Base-by-base conservation (phyloP, 2,888 invertebrate genomes). In the Amphimallon solstitiale region DNA sequence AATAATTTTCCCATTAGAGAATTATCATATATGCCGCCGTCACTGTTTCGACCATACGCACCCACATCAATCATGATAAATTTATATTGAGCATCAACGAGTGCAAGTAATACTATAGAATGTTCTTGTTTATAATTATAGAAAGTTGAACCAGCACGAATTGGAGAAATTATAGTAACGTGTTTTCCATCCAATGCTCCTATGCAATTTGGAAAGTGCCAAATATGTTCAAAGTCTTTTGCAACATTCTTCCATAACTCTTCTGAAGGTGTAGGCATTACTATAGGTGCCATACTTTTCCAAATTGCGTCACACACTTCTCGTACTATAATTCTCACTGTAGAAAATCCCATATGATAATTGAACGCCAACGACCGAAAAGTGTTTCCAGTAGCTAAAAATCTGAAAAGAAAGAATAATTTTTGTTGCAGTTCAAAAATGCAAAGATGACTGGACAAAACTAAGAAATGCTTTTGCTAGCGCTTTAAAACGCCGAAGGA, bases 271-370 rank as follows among this genome's bases (percentile, higher is more conserved):
- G 52, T 6, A 6, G 71, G 71, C 73, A 74, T 74, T 62, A 71
- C 69, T 67, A 71, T 72, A 46, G 70, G 69, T 38, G 66, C 46
- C 34, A 72, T 12, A 35, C 70, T 72, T 40, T 73, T 72, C 72
- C 72, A 66, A 35, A 75, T 73, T 15, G 74, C 73, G 12, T 46
- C 48, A 63, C 73, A 74, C 17, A 74, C 72, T 68, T 75, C 73
- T 67, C 70, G 62, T 19, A 76, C 72, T 66, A 75, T 74, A n/a
- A 37, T 43, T 51, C 67, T 68, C 59, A 74, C 23, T 23, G 23
- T 23, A 23, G 23, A 23, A 23, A 23, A 23, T 23, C 23, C 23
- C 23, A 23, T 23, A 23, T 5, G 23, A 23, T 23, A 4, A 5
- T 23, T 23, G 23, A 23, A 23, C 23, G 23, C 5, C 23, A 23